Percentiles rank a stretch among this genome's conserved stretches.
Evolutionary conservation across 2,888 invertebrate species (phyloP).

Genomic region (Deroplatys truncata): DNA sequence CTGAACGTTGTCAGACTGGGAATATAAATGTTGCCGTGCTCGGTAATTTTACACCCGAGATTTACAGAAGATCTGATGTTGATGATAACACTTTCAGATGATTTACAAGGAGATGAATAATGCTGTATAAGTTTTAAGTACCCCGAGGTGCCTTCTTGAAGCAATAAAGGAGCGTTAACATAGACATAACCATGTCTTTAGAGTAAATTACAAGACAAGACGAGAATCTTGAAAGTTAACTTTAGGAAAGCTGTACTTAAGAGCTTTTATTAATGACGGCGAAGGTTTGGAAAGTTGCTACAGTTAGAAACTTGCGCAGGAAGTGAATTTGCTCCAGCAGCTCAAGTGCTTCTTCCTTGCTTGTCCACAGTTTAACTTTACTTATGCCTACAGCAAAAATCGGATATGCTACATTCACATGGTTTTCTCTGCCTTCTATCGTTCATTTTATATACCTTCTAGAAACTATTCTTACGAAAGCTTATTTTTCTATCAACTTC

Average conservation of each 20-base stretch:
- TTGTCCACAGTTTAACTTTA: not conserved
- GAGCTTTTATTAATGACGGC: not conserved
- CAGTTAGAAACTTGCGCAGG: not conserved
- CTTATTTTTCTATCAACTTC: too few species aligned
- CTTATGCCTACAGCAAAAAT: too few species aligned
- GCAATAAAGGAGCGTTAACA: not conserved
- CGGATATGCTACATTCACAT: too few species aligned
- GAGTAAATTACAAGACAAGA: not conserved
- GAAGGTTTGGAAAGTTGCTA: not conserved
- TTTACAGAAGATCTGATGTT: too few species aligned
- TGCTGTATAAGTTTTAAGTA: not conserved
- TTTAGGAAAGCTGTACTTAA: not conserved
- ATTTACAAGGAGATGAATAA: not conserved
- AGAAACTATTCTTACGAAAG: too few species aligned
- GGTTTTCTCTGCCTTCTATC: too few species aligned
- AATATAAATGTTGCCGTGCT: too few species aligned
- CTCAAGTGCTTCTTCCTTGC: too few species aligned
- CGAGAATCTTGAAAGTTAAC: not conserved
- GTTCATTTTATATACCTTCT: too few species aligned
- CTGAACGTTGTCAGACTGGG: too few species aligned
- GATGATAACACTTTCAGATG: not conserved
- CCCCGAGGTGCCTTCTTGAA: not conserved
- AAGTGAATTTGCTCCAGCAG: not conserved
- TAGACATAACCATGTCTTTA: not conserved
- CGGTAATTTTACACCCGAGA: too few species aligned